Percentiles rank a stretch among this genome's conserved stretches.
phyloP scores from a whole-genome alignment of 2,113 vertebrate genomes.

The Anoura caudifer region DNA sequence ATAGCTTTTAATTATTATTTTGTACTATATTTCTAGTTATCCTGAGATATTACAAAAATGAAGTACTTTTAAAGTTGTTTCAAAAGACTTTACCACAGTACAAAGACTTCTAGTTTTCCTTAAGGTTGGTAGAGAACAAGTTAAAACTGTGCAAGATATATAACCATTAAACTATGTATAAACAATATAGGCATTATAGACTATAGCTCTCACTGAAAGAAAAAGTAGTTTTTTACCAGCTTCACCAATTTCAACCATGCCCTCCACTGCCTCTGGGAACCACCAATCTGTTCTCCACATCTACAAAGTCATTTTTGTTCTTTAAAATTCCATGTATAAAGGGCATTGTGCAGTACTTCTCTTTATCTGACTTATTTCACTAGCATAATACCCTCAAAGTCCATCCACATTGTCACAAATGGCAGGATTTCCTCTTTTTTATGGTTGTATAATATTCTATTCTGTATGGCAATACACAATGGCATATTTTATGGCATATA shows the following conservation, averaged over 20 bases:
- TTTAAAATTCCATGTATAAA: background rate
- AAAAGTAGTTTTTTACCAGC: background rate
- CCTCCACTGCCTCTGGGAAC: background rate
- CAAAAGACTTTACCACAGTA: background rate
- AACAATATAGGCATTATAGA: background rate
- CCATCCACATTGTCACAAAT: background rate
- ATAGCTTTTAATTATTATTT: background rate
- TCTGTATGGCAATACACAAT: background rate
- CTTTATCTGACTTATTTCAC: background rate
- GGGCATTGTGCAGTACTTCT: background rate
- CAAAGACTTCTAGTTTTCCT: background rate
- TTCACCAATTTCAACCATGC: background rate
- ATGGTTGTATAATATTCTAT: background rate
- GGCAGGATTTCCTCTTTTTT: background rate
- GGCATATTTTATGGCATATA: too few relatives aligned
- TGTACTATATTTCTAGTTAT: background rate
- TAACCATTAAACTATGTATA: background rate
- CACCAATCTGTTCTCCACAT: background rate
- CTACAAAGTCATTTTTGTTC: too few relatives aligned
- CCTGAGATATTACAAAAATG: background rate
- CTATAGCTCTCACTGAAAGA: background rate
- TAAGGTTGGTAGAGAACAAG: background rate
- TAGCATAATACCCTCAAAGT: background rate
- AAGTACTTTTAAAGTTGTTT: background rate
- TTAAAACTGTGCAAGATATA: background rate